Conservation (phyloP, 2,888 invertebrate species). For the Heliconius ethilla region DNA sequence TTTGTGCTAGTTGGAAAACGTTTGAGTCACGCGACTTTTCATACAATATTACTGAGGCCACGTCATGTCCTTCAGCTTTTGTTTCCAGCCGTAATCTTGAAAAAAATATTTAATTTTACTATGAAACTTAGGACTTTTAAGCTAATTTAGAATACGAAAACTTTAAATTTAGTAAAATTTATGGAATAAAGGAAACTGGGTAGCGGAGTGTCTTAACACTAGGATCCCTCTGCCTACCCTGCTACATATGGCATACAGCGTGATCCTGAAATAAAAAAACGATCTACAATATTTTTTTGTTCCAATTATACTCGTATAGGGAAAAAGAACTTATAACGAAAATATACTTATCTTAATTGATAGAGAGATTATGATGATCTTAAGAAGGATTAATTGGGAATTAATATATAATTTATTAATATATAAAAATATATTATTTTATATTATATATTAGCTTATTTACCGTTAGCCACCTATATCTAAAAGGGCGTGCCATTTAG, state of each 20-base stretch:
- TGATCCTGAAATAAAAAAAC: too few relatives aligned
- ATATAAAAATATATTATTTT: background rate
- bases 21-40: slow-evolving; percentile 37
- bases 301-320: background rate
- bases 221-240: too few relatives aligned
- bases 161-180: too few relatives aligned
- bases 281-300: background rate
- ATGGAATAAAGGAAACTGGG: too few relatives aligned
- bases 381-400: too few relatives aligned
- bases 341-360: background rate
- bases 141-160: background rate
- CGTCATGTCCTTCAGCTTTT: slow-evolving; percentile 41
- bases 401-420: background rate
- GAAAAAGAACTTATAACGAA: background rate
- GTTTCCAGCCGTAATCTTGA: slow-evolving; percentile 36
- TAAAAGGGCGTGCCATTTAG: slow-evolving; percentile 57
- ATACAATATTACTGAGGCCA: slow-evolving; percentile 41
- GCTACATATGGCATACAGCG: too few relatives aligned
- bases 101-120: slow-evolving; percentile 32
- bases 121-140: slow-evolving; percentile 10
- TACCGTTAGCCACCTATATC: slow-evolving; percentile 31
- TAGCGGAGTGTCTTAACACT: too few relatives aligned
- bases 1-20: too few relatives aligned
- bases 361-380: background rate
- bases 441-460: slow-evolving; percentile 6